phyloP scores from a whole-genome alignment of 2,888 invertebrate genomes.

The Agrotis puta region DNA sequence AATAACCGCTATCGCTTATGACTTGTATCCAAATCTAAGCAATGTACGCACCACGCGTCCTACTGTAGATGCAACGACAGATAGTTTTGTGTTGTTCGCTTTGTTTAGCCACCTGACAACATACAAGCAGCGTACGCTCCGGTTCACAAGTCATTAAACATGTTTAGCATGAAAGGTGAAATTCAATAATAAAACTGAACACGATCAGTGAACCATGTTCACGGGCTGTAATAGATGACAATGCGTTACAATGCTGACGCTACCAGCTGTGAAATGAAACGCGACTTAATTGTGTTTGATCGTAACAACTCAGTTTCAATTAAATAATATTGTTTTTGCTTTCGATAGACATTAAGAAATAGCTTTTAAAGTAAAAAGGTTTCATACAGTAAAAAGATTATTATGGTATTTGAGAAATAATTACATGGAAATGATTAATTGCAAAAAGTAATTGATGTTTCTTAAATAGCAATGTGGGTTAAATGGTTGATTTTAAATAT shows the following conservation, averaged over 20 bases:
- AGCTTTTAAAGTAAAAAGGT: too few relatives aligned
- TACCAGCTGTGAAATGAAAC: too few relatives aligned
- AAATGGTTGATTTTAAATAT: neutral
- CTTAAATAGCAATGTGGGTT: neutral
- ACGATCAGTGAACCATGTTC: too few relatives aligned
- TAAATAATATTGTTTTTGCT: too few relatives aligned
- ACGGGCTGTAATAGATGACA: too few relatives aligned
- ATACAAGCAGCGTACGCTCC: constrained; percentile 57
- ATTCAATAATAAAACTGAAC: too few relatives aligned
- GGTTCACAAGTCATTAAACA: constrained; percentile 51
- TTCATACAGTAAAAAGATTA: neutral
- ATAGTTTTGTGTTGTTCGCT: constrained; percentile 75
- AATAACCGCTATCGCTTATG: constrained; percentile 20
- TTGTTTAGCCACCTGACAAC: constrained; percentile 67
- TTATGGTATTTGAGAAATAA: neutral
- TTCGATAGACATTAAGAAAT: too few relatives aligned
- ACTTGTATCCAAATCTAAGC: constrained; percentile 1
- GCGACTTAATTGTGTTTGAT: too few relatives aligned
- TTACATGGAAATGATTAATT: neutral
- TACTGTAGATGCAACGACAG: constrained; percentile 70
- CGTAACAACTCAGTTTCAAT: too few relatives aligned
- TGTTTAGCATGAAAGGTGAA: neutral
- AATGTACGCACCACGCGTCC: constrained; percentile 59
- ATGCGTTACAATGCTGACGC: too few relatives aligned
- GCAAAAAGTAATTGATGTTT: neutral